phyloP scores from a whole-genome alignment of 2,797 vertebrate genomes.

The Paramormyrops hopkinsi region DNA sequence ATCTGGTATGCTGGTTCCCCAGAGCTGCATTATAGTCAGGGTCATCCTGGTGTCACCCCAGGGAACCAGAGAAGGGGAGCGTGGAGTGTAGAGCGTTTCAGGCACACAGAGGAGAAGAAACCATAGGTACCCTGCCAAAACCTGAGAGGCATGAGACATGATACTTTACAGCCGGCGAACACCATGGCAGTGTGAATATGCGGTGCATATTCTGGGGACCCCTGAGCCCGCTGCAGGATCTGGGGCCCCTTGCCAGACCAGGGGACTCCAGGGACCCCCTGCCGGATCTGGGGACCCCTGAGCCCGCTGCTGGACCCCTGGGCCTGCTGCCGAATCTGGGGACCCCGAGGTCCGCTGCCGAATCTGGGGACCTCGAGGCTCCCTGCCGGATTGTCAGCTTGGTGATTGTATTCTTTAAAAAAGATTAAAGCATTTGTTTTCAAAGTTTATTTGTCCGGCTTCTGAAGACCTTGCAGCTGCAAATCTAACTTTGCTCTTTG shows the following conservation, averaged over 20 bases:
- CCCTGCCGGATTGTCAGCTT: not conserved
- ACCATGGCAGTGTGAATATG: not conserved
- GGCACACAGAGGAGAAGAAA: not conserved
- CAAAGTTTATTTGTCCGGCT: not conserved
- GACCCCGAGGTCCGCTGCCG: too few species aligned
- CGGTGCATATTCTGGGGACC: too few species aligned
- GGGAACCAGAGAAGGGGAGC: not conserved
- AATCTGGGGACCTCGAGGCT: too few species aligned
- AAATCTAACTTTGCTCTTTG: not conserved
- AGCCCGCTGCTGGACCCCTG: too few species aligned
- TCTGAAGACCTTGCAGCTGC: not conserved
- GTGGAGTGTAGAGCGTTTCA: not conserved
- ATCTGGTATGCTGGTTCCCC: constrained; percentile 39
- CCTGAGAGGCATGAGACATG: not conserved
- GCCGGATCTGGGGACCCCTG: too few species aligned
- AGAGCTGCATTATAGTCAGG: constrained; percentile 44
- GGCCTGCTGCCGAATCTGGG: too few species aligned
- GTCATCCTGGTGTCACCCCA: constrained; percentile 26
- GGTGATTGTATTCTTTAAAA: not conserved
- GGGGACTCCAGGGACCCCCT: too few species aligned
- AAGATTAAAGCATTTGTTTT: not conserved
- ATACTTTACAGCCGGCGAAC: not conserved
- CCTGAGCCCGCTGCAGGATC: too few species aligned
- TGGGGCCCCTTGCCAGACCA: too few species aligned
- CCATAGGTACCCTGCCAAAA: not conserved